phyloP scores from a whole-genome alignment of 2,888 invertebrate species.

The Drosophila koepferae region DNA sequence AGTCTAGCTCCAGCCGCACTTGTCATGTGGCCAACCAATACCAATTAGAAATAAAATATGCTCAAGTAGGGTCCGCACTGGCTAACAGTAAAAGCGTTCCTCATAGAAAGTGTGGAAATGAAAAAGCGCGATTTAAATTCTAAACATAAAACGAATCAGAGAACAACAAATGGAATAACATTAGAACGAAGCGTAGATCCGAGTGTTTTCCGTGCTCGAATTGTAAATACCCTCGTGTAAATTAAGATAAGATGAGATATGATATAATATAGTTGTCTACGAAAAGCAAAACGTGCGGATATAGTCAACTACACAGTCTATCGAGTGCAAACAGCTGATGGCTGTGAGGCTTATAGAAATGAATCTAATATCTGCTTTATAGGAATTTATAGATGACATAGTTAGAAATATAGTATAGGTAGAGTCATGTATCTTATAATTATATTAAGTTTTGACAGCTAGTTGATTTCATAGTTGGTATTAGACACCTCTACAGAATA shows the following conservation, averaged over 20 bases:
- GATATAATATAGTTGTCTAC: background rate
- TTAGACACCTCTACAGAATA: too few species aligned
- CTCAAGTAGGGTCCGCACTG: conserved; percentile 4
- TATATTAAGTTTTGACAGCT: too few species aligned
- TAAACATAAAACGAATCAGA: conserved; percentile 36
- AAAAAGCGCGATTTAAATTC: conserved; percentile 44
- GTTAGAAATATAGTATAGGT: too few species aligned
- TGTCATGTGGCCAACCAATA: conserved; percentile 37
- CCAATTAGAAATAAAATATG: conserved; percentile 59
- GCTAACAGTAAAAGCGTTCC: conserved; percentile 8
- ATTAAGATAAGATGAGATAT: too few species aligned
- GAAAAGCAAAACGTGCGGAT: too few species aligned
- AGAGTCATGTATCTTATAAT: too few species aligned
- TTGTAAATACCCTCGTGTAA: background rate
- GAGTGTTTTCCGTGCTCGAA: background rate
- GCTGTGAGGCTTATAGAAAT: too few species aligned
- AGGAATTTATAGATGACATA: too few species aligned
- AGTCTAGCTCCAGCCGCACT: background rate
- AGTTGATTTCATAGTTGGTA: too few species aligned
- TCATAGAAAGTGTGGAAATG: conserved; percentile 37
- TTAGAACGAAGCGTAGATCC: conserved; percentile 5
- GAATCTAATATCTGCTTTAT: too few species aligned
- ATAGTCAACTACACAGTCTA: too few species aligned
- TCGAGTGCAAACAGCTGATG: too few species aligned
- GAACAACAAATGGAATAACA: conserved; percentile 9